Percentiles rank a stretch among this genome's conserved stretches.
phyloP scores from a whole-genome alignment of 2,113 vertebrate species.

The Carassius gibelio region DNA sequence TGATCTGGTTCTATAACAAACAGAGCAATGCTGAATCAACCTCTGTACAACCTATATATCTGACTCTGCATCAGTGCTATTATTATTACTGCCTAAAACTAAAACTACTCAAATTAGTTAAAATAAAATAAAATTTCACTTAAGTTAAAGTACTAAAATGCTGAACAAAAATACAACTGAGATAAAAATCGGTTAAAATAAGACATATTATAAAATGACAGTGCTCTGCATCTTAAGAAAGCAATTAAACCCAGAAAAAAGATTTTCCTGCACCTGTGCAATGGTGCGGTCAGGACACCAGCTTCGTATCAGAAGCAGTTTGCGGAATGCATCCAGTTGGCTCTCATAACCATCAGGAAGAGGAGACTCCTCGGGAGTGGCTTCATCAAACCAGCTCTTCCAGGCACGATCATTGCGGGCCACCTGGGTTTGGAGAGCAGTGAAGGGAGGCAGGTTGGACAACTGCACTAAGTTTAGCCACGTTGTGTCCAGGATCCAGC shows the following conservation, averaged over 20 bases:
- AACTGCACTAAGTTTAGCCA: conserved; percentile 86
- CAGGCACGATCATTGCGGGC: conserved; percentile 78
- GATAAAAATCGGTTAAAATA: not conserved
- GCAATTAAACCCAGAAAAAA: too few species aligned
- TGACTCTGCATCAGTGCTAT: not conserved
- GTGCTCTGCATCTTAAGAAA: too few species aligned
- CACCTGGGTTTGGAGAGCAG: conserved; percentile 76
- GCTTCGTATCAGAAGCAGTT: conserved; percentile 82
- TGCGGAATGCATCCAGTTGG: conserved; percentile 77
- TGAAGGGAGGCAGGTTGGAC: conserved; percentile 75
- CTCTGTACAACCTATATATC: too few species aligned
- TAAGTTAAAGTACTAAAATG: too few species aligned
- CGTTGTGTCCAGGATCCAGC: conserved; percentile 84
- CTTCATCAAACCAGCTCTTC: conserved; percentile 82
- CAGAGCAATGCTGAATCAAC: too few species aligned
- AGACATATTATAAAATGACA: not conserved
- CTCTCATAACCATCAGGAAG: conserved; percentile 80
- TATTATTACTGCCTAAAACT: not conserved
- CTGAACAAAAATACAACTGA: not conserved
- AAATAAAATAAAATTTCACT: too few species aligned
- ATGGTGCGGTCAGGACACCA: conserved; percentile 83
- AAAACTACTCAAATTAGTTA: not conserved
- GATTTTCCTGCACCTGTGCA: conserved; percentile 73
- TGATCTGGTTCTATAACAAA: not conserved
- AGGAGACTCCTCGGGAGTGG: conserved; percentile 74